Percentiles rank a stretch among this genome's conserved stretches.
phyloP scores from a whole-genome alignment of 1,140 invertebrate species.

The Metaphire vulgaris region DNA sequence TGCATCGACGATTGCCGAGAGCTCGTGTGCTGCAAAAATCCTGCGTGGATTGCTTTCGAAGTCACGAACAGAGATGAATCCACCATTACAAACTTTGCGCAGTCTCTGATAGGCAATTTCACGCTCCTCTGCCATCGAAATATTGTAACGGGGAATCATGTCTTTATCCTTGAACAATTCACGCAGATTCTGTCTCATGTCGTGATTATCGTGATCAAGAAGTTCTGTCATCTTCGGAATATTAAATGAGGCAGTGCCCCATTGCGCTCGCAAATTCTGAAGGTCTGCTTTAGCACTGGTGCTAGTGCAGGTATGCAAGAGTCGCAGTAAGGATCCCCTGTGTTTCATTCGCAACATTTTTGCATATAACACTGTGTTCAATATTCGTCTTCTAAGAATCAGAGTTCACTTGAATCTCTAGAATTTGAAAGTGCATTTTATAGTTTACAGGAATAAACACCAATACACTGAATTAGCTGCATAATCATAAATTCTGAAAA shows the following conservation, averaged over 20 bases:
- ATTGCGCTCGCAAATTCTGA: not conserved
- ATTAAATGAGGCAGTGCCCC: slow-evolving; percentile 11
- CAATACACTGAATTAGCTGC: no score
- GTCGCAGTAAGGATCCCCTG: no score
- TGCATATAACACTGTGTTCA: no score
- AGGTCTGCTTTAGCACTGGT: not conserved
- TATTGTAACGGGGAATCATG: slow-evolving; percentile 40
- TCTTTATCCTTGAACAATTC: slow-evolving; percentile 38
- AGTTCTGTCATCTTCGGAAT: slow-evolving; percentile 33
- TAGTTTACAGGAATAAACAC: no score
- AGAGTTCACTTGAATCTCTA: no score
- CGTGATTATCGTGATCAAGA: slow-evolving; percentile 48
- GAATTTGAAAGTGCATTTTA: no score
- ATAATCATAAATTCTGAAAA: no score
- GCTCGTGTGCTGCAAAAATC: slow-evolving; percentile 49
- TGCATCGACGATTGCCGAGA: slow-evolving; percentile 46
- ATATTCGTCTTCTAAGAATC: no score
- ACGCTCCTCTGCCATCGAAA: slow-evolving; percentile 43
- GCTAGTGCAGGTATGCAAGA: not conserved
- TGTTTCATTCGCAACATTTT: no score
- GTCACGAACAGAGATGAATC: slow-evolving; percentile 47
- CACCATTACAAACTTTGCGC: slow-evolving; percentile 42
- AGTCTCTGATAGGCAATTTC: slow-evolving; percentile 43
- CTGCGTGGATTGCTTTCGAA: slow-evolving; percentile 44
- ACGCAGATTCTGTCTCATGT: slow-evolving; percentile 41